These are phyloP conservation scores for Nannospalax galili DNA, from an alignment of 2,113 vertebrate species.

Conservation along the genomic window DNA sequence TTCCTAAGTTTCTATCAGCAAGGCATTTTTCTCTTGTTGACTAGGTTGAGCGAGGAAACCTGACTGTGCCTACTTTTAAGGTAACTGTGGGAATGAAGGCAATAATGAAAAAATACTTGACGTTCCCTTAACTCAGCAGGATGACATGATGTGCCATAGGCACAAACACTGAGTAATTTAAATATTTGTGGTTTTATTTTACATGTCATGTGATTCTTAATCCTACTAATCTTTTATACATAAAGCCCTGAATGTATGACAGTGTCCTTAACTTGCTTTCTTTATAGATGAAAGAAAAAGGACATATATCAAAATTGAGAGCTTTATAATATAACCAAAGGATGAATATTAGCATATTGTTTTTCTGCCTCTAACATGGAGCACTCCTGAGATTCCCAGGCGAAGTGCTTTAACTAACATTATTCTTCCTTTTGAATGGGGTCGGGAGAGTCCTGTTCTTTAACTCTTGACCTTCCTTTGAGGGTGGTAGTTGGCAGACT, in stretches of 20 bases:
- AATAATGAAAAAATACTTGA: constrained; percentile 55
- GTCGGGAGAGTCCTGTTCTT: not conserved
- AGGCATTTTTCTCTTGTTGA: constrained; percentile 38
- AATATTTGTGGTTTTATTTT: constrained; percentile 64
- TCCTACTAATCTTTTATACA: constrained; percentile 60
- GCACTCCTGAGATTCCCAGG: not conserved
- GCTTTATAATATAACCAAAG: constrained; percentile 38
- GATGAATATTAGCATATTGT: constrained; percentile 25
- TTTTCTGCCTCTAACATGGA: constrained; percentile 21
- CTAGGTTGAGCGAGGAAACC: not conserved
- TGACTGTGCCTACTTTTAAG: not conserved
- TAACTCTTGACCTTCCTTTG: not conserved
- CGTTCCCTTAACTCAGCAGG: constrained; percentile 36
- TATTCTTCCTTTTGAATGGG: constrained; percentile 42
- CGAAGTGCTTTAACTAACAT: constrained; percentile 36
- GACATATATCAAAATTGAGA: constrained; percentile 29
- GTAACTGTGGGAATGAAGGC: constrained; percentile 26
- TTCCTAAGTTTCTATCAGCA: not conserved
- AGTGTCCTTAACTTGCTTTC: constrained; percentile 52
- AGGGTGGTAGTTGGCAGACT: not conserved
- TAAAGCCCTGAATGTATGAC: not conserved
- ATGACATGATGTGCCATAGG: not conserved
- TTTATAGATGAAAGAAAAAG: constrained; percentile 42
- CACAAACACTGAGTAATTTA: constrained; percentile 57
- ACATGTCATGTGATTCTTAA: constrained; percentile 34